phyloP scores from a whole-genome alignment of 2,888 invertebrate species.

The Drosophila multiciliata region DNA sequence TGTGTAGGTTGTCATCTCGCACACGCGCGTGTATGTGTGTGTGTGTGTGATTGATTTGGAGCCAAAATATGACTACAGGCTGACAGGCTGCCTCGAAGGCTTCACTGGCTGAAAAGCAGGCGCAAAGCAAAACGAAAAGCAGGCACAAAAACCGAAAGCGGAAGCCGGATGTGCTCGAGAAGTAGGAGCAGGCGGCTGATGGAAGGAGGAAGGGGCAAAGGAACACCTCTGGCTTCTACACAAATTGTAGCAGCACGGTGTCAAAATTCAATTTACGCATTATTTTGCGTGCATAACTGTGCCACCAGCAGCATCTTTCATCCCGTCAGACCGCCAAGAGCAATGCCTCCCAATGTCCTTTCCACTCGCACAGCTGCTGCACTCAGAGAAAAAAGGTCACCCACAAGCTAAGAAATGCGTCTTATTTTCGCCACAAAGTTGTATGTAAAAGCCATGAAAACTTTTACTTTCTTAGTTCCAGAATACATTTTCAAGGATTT shows the following conservation, averaged over 20 bases:
- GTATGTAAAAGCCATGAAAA: background rate
- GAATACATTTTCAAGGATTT: background rate
- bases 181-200: background rate
- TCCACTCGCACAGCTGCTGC: conserved; percentile 1
- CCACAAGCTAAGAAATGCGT: background rate
- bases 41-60: background rate
- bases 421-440: background rate
- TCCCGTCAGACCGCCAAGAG: background rate
- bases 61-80: background rate
- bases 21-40: background rate
- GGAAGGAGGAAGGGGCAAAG: background rate
- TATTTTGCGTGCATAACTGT: conserved; percentile 61
- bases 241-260: conserved; percentile 58
- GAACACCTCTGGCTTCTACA: conserved; percentile 29
- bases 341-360: background rate
- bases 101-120: conserved; percentile 10
- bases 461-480: background rate
- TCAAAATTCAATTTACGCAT: conserved; percentile 80
- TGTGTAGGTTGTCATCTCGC: conserved; percentile 13
- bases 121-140: background rate
- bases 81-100: conserved; percentile 31
- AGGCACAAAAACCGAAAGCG: background rate
- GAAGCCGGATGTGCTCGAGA: background rate
- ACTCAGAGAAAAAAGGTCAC: background rate
- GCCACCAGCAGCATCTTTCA: conserved; percentile 2